Percentiles rank a stretch among this genome's conserved stretches.
Conservation (phyloP, 2,797 vertebrate genomes). For the Zalophus californianus region DNA sequence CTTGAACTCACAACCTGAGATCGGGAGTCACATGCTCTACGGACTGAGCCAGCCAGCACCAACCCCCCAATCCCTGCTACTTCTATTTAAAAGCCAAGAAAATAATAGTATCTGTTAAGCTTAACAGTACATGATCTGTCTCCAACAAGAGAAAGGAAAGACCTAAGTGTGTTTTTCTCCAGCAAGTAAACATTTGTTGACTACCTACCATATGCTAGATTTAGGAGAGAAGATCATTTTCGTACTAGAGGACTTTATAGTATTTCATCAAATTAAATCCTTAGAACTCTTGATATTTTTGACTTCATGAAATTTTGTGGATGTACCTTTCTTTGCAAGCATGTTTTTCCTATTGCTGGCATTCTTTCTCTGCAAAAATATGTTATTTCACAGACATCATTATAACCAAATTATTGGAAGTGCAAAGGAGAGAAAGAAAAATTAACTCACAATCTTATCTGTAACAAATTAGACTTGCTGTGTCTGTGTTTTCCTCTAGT, state of each 20-base stretch:
- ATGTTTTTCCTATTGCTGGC: neutral
- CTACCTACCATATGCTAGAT: neutral
- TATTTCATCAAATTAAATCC: slow-evolving; percentile 9
- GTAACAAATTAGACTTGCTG: slow-evolving; percentile 20
- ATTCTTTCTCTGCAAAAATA: slow-evolving; percentile 44
- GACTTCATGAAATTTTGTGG: slow-evolving; percentile 41
- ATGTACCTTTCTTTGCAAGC: neutral
- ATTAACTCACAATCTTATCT: neutral
- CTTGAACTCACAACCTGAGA: neutral
- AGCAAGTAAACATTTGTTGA: slow-evolving; percentile 40
- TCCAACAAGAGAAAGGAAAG: slow-evolving; percentile 9
- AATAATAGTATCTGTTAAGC: neutral
- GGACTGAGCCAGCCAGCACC: neutral
- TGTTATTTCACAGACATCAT: neutral
- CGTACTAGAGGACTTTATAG: neutral
- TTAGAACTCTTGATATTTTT: neutral
- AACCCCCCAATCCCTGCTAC: neutral
- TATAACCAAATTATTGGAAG: neutral
- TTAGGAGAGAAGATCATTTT: neutral
- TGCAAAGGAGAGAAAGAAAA: slow-evolving; percentile 28
- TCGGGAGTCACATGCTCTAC: neutral
- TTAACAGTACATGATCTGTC: neutral
- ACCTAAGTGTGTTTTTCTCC: slow-evolving; percentile 15
- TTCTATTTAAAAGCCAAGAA: slow-evolving; percentile 22
- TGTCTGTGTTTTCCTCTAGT: slow-evolving; percentile 36